These are phyloP conservation scores for Trypoxylus dichotomus DNA, from an alignment of 1,140 invertebrate species.

Conservation along the genomic window DNA sequence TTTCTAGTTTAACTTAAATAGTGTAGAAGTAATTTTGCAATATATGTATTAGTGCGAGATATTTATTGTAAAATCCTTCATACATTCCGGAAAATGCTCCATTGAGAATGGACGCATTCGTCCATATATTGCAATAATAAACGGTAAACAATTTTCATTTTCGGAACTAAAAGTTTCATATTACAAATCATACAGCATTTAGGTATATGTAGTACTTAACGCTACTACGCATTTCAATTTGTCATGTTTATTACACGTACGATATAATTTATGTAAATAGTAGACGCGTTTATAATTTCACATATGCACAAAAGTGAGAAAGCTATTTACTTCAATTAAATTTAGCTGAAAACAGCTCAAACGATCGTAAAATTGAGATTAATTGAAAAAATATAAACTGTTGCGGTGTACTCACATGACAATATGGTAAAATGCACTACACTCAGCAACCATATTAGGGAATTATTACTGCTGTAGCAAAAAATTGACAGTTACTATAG, in stretches of 20 bases:
- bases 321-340: neutral
- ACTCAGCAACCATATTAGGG: too few species aligned
- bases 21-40: too few species aligned
- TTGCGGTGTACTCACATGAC: too few species aligned
- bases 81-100: too few species aligned
- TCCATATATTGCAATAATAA: neutral
- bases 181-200: neutral
- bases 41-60: too few species aligned
- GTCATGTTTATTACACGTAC: conserved; percentile 9
- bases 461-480: too few species aligned
- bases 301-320: neutral
- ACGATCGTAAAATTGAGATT: neutral
- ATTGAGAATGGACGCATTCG: neutral
- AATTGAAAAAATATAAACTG: too few species aligned
- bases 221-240: conserved; percentile 3
- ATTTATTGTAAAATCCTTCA: too few species aligned
- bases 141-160: neutral
- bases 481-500: too few species aligned
- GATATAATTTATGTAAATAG: conserved; percentile 21
- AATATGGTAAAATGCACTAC: too few species aligned
- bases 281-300: conserved; percentile 1
- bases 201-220: neutral
- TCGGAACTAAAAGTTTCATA: neutral
- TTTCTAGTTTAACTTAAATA: neutral
- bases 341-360: neutral